These are phyloP conservation scores for Tholera decimalis DNA, from an alignment of 2,888 invertebrate species.

Conservation along the genomic window DNA sequence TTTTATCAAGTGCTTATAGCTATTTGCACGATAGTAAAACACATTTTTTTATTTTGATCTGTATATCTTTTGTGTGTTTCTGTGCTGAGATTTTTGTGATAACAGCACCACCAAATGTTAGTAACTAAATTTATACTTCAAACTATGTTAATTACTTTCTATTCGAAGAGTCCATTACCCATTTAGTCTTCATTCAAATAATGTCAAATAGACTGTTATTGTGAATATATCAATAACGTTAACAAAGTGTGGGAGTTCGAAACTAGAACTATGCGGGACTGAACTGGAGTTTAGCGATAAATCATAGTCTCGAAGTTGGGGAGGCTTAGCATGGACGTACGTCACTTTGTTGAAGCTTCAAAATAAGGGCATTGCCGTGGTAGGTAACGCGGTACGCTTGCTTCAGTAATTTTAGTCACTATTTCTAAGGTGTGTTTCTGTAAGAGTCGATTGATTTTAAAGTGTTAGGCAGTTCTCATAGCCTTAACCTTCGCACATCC, in stretches of 20 bases:
- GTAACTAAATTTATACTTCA: background rate
- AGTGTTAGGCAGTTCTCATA: no score
- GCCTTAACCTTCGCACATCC: no score
- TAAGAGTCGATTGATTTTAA: no score
- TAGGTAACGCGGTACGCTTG: no score
- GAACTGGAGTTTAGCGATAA: slow-evolving; percentile 55
- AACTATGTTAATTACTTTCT: background rate
- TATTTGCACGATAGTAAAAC: no score
- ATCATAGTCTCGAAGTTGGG: slow-evolving; percentile 63
- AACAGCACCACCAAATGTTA: no score
- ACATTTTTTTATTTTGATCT: no score
- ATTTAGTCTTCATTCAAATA: slow-evolving; percentile 9
- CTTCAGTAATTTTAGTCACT: no score
- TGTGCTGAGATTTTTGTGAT: no score
- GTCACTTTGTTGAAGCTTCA: slow-evolving; percentile 66
- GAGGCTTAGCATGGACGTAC: slow-evolving; percentile 68
- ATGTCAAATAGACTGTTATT: slow-evolving; percentile 40
- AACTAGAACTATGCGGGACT: slow-evolving; percentile 55
- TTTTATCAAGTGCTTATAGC: no score
- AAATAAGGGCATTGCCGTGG: background rate
- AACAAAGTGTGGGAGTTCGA: slow-evolving; percentile 53
- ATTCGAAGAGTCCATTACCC: background rate
- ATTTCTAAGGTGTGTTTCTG: no score
- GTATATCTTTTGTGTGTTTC: no score
- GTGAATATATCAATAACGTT: slow-evolving; percentile 50